These are phyloP conservation scores for Remorina albescens DNA, from an alignment of 2,797 vertebrate species.

Conservation along the genomic window DNA sequence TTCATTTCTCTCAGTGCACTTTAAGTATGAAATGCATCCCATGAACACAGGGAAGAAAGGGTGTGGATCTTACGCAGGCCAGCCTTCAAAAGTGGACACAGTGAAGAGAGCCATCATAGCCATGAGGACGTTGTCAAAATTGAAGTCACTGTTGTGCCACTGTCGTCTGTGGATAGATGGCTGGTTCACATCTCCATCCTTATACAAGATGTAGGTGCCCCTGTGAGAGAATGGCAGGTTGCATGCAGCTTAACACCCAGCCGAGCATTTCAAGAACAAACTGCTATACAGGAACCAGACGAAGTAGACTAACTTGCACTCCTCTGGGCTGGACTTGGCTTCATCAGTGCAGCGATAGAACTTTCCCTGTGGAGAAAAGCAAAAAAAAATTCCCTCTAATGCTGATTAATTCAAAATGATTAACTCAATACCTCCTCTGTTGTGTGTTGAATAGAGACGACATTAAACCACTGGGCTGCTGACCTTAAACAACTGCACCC, in stretches of 20 bases:
- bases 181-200: slow-evolving; percentile 96
- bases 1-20: not conserved
- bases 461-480: slow-evolving; percentile 28
- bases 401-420: not conserved
- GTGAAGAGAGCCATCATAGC: slow-evolving; percentile 99
- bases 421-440: not conserved
- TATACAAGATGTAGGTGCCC: slow-evolving; percentile 96
- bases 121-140: slow-evolving; percentile 98
- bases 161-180: slow-evolving; percentile 92
- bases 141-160: slow-evolving; percentile 99
- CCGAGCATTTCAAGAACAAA: not conserved
- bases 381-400: not conserved
- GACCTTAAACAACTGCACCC: slow-evolving; percentile 99
- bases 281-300: not conserved
- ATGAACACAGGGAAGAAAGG: not conserved
- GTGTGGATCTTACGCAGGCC: slow-evolving; percentile 93
- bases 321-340: slow-evolving; percentile 92
- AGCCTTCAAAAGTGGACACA: slow-evolving; percentile 98
- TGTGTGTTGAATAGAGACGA: not conserved
- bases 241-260: not conserved
- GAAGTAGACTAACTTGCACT: slow-evolving; percentile 91
- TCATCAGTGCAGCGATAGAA: slow-evolving; percentile 98
- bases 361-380: slow-evolving; percentile 88
- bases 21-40: not conserved
- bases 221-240: slow-evolving; percentile 72